These are phyloP conservation scores for Sebastes iracundus DNA, from an alignment of 2,797 vertebrate species.

Conservation along the genomic window DNA sequence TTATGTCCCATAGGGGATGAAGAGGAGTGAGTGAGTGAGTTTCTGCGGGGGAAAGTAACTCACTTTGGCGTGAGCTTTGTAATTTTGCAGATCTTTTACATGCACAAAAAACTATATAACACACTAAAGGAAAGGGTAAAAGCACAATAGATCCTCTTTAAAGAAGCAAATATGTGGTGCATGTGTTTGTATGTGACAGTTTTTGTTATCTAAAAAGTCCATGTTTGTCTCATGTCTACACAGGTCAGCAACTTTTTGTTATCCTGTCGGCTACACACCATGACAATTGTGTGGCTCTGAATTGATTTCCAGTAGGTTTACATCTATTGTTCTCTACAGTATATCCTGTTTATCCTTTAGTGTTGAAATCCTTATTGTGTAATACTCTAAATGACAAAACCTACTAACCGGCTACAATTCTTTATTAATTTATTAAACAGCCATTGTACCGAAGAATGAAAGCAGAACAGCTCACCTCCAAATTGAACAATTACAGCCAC, in stretches of 20 bases:
- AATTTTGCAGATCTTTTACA: too few relatives aligned
- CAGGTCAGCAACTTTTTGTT: background rate
- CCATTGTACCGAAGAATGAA: background rate
- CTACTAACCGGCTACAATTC: background rate
- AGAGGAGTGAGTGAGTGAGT: too few relatives aligned
- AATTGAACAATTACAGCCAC: background rate
- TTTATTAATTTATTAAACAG: background rate
- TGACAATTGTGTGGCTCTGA: background rate
- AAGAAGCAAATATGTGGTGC: background rate
- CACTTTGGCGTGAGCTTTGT: too few relatives aligned
- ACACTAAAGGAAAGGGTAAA: too few relatives aligned
- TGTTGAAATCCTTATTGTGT: background rate
- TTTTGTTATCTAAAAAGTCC: background rate
- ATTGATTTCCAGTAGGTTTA: constrained; percentile 6
- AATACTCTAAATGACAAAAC: background rate
- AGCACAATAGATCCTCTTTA: background rate
- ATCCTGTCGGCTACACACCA: background rate
- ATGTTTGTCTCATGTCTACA: background rate
- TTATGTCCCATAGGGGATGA: too few relatives aligned
- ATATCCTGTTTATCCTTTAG: background rate
- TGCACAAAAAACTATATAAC: too few relatives aligned
- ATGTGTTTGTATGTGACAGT: background rate
- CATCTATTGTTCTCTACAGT: background rate
- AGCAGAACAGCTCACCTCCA: background rate
- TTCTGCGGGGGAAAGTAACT: too few relatives aligned